These are phyloP conservation scores for Helicorthomorpha holstii DNA, from an alignment of 1,140 invertebrate genomes.

Conservation along the genomic window DNA sequence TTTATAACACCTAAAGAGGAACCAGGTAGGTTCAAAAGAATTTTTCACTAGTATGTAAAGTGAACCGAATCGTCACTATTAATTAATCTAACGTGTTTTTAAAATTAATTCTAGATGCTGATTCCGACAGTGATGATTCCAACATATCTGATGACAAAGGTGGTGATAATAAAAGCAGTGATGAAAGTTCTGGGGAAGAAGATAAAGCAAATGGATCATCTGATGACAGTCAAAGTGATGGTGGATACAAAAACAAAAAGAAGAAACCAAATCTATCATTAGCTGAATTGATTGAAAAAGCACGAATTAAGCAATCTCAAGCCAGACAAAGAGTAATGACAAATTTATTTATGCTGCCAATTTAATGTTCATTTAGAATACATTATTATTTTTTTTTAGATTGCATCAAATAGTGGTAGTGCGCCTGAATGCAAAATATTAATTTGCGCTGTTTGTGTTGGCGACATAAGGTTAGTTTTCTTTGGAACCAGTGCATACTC, in stretches of 20 bases:
- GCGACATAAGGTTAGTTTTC: slow-evolving; percentile 36
- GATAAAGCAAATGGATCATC: slow-evolving; percentile 16
- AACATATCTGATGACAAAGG: slow-evolving; percentile 24
- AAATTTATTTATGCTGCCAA: not conserved
- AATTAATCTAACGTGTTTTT: too few relatives aligned
- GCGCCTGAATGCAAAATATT: slow-evolving; percentile 27
- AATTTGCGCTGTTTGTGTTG: slow-evolving; percentile 84
- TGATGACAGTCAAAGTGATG: slow-evolving; percentile 14
- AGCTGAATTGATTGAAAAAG: slow-evolving; percentile 35
- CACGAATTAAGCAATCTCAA: slow-evolving; percentile 23
- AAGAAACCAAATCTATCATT: slow-evolving; percentile 23
- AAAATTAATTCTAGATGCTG: slow-evolving; percentile 14
- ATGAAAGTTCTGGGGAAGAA: slow-evolving; percentile 13
- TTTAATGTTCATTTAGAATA: not conserved
- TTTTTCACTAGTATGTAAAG: too few relatives aligned
- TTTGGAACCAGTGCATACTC: too few relatives aligned
- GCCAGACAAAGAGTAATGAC: slow-evolving; percentile 17
- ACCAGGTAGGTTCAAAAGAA: too few relatives aligned
- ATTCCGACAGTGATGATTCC: slow-evolving; percentile 15
- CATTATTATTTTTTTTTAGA: slow-evolving; percentile 3
- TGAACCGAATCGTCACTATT: too few relatives aligned
- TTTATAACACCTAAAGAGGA: too few relatives aligned
- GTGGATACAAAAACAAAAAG: slow-evolving; percentile 11
- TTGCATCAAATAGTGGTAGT: slow-evolving; percentile 1
- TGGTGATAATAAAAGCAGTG: slow-evolving; percentile 16